Conservation (phyloP, 2,797 vertebrate species). For the Ateles fusciceps region DNA sequence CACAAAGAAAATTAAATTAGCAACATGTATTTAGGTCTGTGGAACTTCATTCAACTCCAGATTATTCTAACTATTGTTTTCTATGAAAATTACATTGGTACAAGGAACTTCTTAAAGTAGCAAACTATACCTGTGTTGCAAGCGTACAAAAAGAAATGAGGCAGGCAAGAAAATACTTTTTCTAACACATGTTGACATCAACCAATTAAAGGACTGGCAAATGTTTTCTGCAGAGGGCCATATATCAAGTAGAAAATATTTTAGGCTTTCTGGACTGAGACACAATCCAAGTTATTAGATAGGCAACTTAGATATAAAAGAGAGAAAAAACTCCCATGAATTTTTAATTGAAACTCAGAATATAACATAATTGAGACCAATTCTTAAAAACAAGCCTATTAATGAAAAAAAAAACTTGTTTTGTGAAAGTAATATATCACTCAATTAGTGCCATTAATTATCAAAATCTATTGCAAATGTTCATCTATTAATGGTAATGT, state of each 20-base stretch:
- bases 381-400: conserved; percentile 16
- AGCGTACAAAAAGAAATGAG: background rate
- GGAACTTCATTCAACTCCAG: background rate
- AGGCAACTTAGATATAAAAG: background rate
- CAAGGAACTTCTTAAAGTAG: background rate
- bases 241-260: background rate
- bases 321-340: background rate
- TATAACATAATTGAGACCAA: background rate
- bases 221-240: background rate
- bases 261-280: background rate
- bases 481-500: background rate
- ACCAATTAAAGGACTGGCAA: background rate
- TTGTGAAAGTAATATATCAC: background rate
- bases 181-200: background rate
- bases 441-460: background rate
- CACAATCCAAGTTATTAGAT: background rate
- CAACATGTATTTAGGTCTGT: background rate
- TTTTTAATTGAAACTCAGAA: conserved; percentile 24
- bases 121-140: background rate
- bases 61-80: background rate
- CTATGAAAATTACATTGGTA: conserved; percentile 8
- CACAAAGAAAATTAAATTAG: conserved; percentile 47
- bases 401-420: background rate
- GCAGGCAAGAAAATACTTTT: background rate
- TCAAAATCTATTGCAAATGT: background rate